A percentile compares a stretch with the other conserved stretches of the same genome.
These are phyloP conservation scores for Heterodera filipjevi DNA, from an alignment of 2,888 invertebrate species.

Conservation along the genomic window DNA sequence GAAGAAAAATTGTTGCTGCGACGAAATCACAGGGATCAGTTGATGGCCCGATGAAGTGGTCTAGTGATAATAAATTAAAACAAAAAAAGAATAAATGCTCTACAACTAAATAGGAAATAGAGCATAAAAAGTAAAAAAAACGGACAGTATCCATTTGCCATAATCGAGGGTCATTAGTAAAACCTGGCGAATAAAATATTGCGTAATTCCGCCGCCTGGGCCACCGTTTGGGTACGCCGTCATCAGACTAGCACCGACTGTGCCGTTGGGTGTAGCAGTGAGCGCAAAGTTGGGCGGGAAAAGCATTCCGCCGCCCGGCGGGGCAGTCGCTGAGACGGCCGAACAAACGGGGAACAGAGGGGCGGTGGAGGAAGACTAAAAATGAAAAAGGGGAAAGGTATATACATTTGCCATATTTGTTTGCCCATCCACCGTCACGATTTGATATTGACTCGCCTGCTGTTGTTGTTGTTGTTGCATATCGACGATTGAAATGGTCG, in stretches of 20 bases:
- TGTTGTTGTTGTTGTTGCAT: slow-evolving; percentile 15
- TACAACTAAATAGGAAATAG: too few species aligned
- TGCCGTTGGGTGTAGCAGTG: slow-evolving; percentile 17
- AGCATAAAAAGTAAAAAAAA: too few species aligned
- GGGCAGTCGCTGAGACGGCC: slow-evolving; percentile 8
- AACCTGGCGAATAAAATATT: slow-evolving; percentile 24
- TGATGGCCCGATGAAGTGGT: slow-evolving; percentile 20
- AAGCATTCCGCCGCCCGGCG: not conserved
- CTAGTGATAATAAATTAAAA: too few species aligned
- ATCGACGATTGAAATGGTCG: not conserved
- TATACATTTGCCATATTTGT: too few species aligned
- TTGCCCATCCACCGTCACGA: not conserved
- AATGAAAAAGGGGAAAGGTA: not conserved
- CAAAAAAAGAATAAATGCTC: too few species aligned
- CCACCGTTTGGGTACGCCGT: not conserved
- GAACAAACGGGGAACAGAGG: not conserved
- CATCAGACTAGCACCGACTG: not conserved
- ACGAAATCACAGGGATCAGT: slow-evolving; percentile 27
- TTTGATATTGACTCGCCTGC: not conserved
- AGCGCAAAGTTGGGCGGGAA: slow-evolving; percentile 7
- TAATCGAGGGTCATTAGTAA: too few species aligned
- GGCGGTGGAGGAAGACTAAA: not conserved
- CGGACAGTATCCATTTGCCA: too few species aligned
- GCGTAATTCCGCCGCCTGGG: slow-evolving; percentile 4
- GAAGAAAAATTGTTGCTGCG: slow-evolving; percentile 22